phyloP scores from a whole-genome alignment of 2,888 invertebrate species.

The Nemotelus nigrinus region DNA sequence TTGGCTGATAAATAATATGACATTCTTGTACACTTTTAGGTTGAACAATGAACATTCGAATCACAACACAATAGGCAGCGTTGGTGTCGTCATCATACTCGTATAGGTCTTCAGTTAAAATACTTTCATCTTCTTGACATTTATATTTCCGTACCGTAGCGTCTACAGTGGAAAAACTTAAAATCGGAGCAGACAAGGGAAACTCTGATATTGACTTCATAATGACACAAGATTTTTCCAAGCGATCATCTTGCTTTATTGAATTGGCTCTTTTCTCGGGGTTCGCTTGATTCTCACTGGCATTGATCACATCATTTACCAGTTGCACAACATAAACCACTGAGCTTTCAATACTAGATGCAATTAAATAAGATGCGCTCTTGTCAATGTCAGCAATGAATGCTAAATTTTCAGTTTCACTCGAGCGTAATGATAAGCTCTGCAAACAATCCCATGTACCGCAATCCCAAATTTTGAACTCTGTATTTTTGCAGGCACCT shows the following conservation, averaged over 20 bases:
- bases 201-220: conserved; percentile 86
- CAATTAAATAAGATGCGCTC: conserved; percentile 84
- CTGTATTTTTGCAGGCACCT: conserved; percentile 88
- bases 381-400: conserved; percentile 79
- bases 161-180: conserved; percentile 89
- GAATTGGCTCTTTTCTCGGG: conserved; percentile 13
- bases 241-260: conserved; percentile 4
- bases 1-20: conserved; percentile 73
- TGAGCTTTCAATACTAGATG: conserved; percentile 87
- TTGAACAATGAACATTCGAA: conserved; percentile 80
- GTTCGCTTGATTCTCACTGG: conserved; percentile 4
- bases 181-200: conserved; percentile 83
- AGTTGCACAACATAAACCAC: conserved; percentile 85
- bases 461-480: conserved; percentile 93
- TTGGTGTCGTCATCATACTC: conserved; percentile 70
- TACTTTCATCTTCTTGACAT: conserved; percentile 63
- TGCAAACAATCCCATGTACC: conserved; percentile 95
- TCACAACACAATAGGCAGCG: conserved; percentile 67
- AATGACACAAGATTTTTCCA: conserved; percentile 66
- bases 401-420: conserved; percentile 50
- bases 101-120: conserved; percentile 68
- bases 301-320: conserved; percentile 62
- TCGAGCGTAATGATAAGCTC: conserved; percentile 74
- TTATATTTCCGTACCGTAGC: conserved; percentile 71
- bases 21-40: conserved; percentile 90